Percentiles rank a stretch among this genome's conserved stretches.
These are phyloP conservation scores for Drosophila subobscura DNA, from an alignment of 1,140 invertebrate species.

Conservation along the genomic window DNA sequence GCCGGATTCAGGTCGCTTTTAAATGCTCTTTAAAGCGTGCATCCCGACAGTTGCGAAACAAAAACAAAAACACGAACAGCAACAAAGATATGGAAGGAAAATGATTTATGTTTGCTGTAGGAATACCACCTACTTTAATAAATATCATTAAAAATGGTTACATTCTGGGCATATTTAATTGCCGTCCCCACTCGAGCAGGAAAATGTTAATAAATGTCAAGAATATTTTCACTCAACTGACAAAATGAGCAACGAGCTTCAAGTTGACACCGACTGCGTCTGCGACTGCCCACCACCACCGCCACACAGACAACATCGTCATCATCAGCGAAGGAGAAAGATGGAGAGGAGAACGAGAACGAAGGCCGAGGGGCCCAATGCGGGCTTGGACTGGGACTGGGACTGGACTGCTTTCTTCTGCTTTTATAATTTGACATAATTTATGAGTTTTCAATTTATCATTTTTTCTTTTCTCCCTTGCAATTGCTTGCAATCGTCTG, in stretches of 20 bases:
- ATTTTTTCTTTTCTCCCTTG: conserved; percentile 29
- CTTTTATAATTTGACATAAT: conserved; percentile 71
- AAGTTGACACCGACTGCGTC: conserved; percentile 58
- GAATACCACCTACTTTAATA: conserved; percentile 58
- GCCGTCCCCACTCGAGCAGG: conserved; percentile 16
- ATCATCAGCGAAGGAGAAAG: conserved; percentile 21
- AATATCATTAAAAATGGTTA: conserved; percentile 48
- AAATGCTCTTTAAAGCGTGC: conserved; percentile 46
- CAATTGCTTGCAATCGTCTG: conserved; percentile 4
- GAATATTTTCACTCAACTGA: conserved; percentile 68
- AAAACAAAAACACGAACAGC: conserved; percentile 23
- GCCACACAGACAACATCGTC: conserved; percentile 34
- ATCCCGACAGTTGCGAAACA: conserved; percentile 27
- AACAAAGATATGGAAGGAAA: conserved; percentile 18
- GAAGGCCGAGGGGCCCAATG: conserved; percentile 1
- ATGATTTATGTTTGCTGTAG: conserved; percentile 69
- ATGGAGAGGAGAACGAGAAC: background rate
- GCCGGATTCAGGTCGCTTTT: conserved; percentile 10
- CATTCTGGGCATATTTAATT: conserved; percentile 61
- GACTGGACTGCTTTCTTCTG: conserved; percentile 3
- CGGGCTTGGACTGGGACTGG: background rate
- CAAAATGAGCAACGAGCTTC: conserved; percentile 64
- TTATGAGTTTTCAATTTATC: conserved; percentile 81
- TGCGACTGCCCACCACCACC: background rate
- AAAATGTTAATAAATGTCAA: conserved; percentile 81